These are phyloP conservation scores for Plebejus melissa DNA, from an alignment of 2,888 invertebrate species.

Conservation along the genomic window DNA sequence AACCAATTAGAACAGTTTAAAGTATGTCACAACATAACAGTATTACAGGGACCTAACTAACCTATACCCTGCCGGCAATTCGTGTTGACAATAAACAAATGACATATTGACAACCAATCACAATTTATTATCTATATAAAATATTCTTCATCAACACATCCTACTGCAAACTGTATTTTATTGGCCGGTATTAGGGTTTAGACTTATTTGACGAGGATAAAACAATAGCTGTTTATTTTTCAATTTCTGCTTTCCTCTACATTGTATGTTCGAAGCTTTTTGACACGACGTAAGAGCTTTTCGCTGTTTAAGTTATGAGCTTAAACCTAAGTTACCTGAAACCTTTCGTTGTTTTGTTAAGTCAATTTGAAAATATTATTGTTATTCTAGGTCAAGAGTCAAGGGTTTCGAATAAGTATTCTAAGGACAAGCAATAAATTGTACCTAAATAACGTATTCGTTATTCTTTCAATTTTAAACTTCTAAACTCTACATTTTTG, in stretches of 20 bases:
- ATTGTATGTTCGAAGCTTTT: slow-evolving; percentile 15
- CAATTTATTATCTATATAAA: slow-evolving; percentile 2
- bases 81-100: slow-evolving; percentile 14
- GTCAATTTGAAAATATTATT: background rate
- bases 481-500: too few species aligned
- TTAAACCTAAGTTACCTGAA: background rate
- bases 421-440: background rate
- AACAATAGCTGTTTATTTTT: slow-evolving; percentile 8
- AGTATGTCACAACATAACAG: slow-evolving; percentile 1
- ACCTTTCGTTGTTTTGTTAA: background rate
- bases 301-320: background rate
- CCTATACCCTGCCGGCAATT: slow-evolving; percentile 3
- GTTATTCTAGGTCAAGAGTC: background rate
- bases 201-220: background rate
- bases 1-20: background rate
- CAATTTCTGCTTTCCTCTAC: slow-evolving; percentile 13
- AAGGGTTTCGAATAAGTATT: background rate
- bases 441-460: background rate
- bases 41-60: background rate
- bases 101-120: slow-evolving; percentile 9
- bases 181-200: background rate
- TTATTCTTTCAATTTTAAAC: too few species aligned
- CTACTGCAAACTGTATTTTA: background rate
- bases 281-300: slow-evolving; percentile 3
- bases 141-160: background rate